Percentiles rank a stretch among this genome's conserved stretches.
Evolutionary conservation across 2,888 invertebrate species (phyloP).

Genomic region (Sicus ferrugineus): DNA sequence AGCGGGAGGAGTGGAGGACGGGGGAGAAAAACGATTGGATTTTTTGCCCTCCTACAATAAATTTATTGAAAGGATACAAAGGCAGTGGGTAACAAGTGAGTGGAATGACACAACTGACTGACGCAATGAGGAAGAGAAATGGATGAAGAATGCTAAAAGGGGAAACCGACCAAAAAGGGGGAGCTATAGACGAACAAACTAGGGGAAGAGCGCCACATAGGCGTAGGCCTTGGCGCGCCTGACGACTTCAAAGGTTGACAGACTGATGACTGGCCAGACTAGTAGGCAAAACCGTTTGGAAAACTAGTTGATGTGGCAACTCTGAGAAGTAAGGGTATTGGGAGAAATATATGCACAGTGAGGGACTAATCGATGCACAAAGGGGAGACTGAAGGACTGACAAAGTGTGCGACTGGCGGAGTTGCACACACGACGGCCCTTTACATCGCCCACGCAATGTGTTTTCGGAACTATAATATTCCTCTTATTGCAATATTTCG

Average conservation of each 20-base stretch:
- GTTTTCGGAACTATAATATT: background rate
- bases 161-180: background rate
- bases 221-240: background rate
- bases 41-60: background rate
- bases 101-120: background rate
- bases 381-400: background rate
- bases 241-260: background rate
- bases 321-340: too few relatives aligned
- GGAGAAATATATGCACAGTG: too few relatives aligned
- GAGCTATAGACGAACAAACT: background rate
- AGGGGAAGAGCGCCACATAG: too few relatives aligned
- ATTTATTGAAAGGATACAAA: conserved; percentile 17
- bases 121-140: background rate
- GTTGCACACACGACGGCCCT: background rate
- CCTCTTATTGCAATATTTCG: background rate
- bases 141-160: background rate
- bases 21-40: background rate
- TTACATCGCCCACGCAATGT: background rate
- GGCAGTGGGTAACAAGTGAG: conserved; percentile 3
- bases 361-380: too few relatives aligned
- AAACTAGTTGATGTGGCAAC: background rate
- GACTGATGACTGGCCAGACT: background rate
- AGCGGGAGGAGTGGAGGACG: background rate
- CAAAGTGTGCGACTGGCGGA: background rate
- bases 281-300: background rate